A percentile compares a stretch with the other conserved stretches of the same genome.
Evolutionary conservation across 2,797 vertebrate species (phyloP).

Genomic region (Sebastes oblongus): DNA sequence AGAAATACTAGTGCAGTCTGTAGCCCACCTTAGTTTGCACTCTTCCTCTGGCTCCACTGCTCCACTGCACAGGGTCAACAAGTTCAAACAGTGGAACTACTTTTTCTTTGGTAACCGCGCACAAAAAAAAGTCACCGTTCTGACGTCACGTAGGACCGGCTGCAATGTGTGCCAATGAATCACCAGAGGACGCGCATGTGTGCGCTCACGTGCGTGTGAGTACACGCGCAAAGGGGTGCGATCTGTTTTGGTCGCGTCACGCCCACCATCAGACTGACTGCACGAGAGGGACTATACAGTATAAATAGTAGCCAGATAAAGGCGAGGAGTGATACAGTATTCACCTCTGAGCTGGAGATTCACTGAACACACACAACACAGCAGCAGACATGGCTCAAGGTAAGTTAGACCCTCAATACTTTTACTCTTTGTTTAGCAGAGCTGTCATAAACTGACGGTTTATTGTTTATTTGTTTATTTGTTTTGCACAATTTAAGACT

Average conservation of each 20-base stretch:
- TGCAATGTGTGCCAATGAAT: neutral
- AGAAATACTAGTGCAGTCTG: neutral
- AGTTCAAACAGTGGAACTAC: neutral
- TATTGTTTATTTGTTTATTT: too few relatives aligned
- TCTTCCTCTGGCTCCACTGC: neutral
- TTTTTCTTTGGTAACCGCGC: neutral
- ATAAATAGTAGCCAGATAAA: conserved; percentile 35
- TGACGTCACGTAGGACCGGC: neutral
- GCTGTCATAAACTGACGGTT: neutral
- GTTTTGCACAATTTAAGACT: too few relatives aligned
- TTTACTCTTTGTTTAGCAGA: neutral
- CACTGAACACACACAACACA: neutral
- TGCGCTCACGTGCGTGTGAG: neutral
- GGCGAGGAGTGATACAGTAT: neutral
- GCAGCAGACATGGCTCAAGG: conserved; percentile 71
- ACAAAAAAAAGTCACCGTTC: neutral
- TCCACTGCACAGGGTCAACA: neutral
- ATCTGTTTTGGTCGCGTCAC: conserved; percentile 23
- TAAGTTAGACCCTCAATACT: conserved; percentile 23
- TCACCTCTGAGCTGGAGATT: neutral
- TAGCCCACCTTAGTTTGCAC: neutral
- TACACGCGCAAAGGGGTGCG: neutral
- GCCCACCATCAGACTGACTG: conserved; percentile 26
- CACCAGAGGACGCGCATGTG: neutral
- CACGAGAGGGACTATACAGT: conserved; percentile 8